phyloP scores from a whole-genome alignment of 2,113 vertebrate genomes.

The Caretta caretta region DNA sequence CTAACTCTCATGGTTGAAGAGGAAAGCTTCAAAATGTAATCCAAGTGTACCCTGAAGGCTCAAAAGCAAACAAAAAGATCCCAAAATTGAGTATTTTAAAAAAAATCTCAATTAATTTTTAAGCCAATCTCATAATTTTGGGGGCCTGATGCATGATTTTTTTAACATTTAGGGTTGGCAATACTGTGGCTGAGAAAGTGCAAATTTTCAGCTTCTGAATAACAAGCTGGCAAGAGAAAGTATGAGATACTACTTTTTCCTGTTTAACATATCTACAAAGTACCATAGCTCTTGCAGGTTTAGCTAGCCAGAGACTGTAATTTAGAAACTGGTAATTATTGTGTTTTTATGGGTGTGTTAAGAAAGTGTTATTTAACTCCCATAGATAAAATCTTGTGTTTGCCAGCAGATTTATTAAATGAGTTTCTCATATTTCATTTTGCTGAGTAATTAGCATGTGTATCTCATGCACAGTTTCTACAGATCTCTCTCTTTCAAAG shows the following conservation, averaged over 20 bases:
- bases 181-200: neutral
- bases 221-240: neutral
- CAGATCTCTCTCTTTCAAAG: neutral
- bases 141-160: neutral
- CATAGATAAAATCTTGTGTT: neutral
- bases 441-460: neutral
- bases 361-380: neutral
- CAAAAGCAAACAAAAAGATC: slow-evolving; percentile 14
- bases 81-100: neutral
- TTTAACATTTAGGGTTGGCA: neutral
- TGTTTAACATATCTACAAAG: neutral
- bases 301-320: neutral
- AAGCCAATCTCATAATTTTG: neutral
- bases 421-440: neutral
- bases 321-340: neutral
- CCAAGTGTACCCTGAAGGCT: neutral
- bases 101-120: neutral
- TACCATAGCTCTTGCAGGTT: neutral
- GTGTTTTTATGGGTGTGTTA: neutral
- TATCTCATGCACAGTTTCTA: neutral
- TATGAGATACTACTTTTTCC: neutral
- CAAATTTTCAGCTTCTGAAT: neutral
- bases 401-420: neutral
- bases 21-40: slow-evolving; percentile 1
- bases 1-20: neutral